Evolutionary conservation across 2,797 vertebrate species (phyloP).

Genomic region (Sandelia bainsii): DNA sequence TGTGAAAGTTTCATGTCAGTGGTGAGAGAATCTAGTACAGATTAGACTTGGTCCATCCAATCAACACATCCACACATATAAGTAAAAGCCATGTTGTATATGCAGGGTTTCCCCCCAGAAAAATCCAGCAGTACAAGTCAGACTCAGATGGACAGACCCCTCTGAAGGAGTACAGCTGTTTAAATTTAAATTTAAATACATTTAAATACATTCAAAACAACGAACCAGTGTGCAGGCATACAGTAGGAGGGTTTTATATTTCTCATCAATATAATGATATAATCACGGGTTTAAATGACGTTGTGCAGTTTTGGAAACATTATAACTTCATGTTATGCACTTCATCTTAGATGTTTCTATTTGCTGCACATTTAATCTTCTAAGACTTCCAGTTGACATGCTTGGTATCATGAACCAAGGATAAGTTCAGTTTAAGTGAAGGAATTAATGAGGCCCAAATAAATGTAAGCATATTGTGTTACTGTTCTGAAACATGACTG

Average conservation of each 20-base stretch:
- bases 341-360: no score
- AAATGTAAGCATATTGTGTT: slow-evolving; percentile 41
- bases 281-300: background rate
- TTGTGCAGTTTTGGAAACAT: background rate
- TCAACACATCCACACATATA: background rate
- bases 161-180: no score
- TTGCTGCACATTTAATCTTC: slow-evolving; percentile 8
- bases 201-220: no score
- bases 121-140: background rate
- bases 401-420: slow-evolving; percentile 29
- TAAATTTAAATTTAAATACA: no score
- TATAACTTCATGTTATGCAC: background rate
- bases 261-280: background rate
- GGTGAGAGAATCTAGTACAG: background rate
- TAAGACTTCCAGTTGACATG: background rate
- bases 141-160: no score
- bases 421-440: slow-evolving; percentile 49
- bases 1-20: slow-evolving; percentile 8
- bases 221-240: slow-evolving; percentile 7
- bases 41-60: slow-evolving; percentile 2
- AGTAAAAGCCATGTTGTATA: background rate
- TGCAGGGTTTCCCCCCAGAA: background rate
- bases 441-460: slow-evolving; percentile 53
- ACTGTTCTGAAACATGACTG: slow-evolving; percentile 23
- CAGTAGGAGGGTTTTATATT: background rate